A percentile compares a stretch with the other conserved stretches of the same genome.
Conservation (phyloP, 2,888 invertebrate species). For the Drosophila mayaguana region DNA sequence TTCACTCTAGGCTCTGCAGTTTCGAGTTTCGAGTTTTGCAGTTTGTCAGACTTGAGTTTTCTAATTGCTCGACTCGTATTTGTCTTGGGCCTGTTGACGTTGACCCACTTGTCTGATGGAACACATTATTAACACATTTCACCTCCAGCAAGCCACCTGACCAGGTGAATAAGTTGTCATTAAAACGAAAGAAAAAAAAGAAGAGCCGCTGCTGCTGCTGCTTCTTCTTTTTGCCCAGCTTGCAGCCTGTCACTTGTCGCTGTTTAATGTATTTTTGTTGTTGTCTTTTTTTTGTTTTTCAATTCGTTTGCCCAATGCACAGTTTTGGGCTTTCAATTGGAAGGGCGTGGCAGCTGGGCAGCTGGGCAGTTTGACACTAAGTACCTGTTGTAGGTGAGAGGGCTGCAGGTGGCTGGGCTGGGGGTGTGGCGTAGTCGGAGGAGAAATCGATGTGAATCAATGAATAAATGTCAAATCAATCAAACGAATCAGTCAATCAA, state of each 20-base stretch:
- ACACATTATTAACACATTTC: slow-evolving; percentile 77
- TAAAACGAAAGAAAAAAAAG: slow-evolving; percentile 26
- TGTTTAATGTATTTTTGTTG: slow-evolving; percentile 14
- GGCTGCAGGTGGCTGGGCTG: too few relatives aligned
- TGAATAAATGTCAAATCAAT: slow-evolving; percentile 44
- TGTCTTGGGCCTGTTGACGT: slow-evolving; percentile 64
- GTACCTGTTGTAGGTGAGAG: slow-evolving; percentile 10
- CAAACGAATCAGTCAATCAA: slow-evolving; percentile 39
- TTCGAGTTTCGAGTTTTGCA: slow-evolving; percentile 18
- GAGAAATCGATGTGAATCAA: slow-evolving; percentile 5
- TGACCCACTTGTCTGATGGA: slow-evolving; percentile 77
- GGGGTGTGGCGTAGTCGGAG: background rate
- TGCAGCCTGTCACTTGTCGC: slow-evolving; percentile 33
- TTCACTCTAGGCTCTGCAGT: slow-evolving; percentile 8
- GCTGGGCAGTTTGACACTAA: background rate
- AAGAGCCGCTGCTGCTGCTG: slow-evolving; percentile 6
- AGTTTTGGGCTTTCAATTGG: background rate
- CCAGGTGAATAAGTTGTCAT: slow-evolving; percentile 61
- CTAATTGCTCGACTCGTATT: slow-evolving; percentile 56
- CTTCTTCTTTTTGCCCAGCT: slow-evolving; percentile 15
- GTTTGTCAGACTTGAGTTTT: slow-evolving; percentile 27
- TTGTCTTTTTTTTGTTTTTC: slow-evolving; percentile 6
- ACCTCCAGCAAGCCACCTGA: slow-evolving; percentile 49
- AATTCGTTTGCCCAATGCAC: slow-evolving; percentile 20
- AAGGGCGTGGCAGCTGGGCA: slow-evolving; percentile 12